These are phyloP conservation scores for Cheilosia grossa DNA, from an alignment of 2,888 invertebrate genomes.

Conservation along the genomic window DNA sequence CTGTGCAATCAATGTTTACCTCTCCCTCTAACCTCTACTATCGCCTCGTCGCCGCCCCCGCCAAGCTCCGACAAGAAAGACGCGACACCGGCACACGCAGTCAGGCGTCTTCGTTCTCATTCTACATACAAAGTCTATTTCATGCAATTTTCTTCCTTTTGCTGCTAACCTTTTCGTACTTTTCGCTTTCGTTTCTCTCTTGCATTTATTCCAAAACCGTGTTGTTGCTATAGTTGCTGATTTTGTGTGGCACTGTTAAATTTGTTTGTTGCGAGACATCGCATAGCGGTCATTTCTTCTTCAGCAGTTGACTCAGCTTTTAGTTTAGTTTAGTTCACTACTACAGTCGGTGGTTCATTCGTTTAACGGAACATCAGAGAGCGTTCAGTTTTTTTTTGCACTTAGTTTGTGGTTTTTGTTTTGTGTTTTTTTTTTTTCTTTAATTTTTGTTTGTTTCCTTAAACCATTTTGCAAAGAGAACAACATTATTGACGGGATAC, in stretches of 20 bases:
- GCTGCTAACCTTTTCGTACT: constrained; percentile 1
- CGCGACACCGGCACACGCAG: too few species aligned
- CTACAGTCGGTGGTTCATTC: constrained; percentile 41
- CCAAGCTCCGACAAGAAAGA: too few species aligned
- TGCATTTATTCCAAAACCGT: neutral
- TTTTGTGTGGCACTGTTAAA: neutral
- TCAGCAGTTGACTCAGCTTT: constrained; percentile 48
- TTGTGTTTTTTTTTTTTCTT: constrained; percentile 19
- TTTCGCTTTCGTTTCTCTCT: neutral
- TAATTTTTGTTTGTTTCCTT: constrained; percentile 19
- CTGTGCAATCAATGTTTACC: neutral
- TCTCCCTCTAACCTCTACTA: constrained; percentile 15
- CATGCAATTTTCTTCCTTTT: constrained; percentile 38
- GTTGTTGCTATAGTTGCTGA: neutral
- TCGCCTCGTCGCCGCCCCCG: constrained; percentile 10
- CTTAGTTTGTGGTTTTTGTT: constrained; percentile 38
- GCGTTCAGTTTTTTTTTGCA: constrained; percentile 32
- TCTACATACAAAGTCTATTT: constrained; percentile 1
- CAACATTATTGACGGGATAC: neutral
- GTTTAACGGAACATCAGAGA: constrained; percentile 27
- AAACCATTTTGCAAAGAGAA: constrained; percentile 13
- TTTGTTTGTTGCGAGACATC: constrained; percentile 52
- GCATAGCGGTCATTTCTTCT: constrained; percentile 29
- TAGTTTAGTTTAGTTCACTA: constrained; percentile 66
- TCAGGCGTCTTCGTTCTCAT: too few species aligned